Conservation (phyloP, 2,113 vertebrate genomes). For the Phocoena phocoena region DNA sequence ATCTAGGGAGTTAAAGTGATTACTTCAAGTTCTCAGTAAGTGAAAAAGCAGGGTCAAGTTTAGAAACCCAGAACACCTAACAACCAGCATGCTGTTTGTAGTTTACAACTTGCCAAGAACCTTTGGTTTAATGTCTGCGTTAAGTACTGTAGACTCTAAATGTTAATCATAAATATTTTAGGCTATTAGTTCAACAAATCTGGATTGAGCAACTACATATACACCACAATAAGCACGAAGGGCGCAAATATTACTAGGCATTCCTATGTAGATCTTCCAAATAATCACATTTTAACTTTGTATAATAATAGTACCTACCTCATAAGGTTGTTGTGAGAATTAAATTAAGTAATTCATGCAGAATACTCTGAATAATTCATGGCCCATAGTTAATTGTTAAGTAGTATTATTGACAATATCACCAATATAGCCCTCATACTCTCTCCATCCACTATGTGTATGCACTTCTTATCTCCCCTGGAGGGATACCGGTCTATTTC, state of each 20-base stretch:
- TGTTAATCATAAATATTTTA: constrained; percentile 32
- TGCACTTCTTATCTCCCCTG: not conserved
- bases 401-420: not conserved
- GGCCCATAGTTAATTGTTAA: not conserved
- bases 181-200: constrained; percentile 17
- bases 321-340: not conserved
- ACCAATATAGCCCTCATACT: not conserved
- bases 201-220: not conserved
- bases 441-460: not conserved
- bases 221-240: not conserved
- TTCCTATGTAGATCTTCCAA: not conserved
- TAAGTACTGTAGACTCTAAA: not conserved
- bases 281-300: constrained; percentile 9
- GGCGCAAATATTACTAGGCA: not conserved
- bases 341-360: not conserved
- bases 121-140: not conserved
- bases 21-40: constrained; percentile 8
- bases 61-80: not conserved
- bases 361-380: not conserved
- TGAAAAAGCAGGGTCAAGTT: not conserved
- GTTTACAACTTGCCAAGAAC: not conserved
- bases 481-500: not conserved
- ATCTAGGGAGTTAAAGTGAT: not conserved
- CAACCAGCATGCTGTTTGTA: not conserved
- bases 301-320: not conserved